Conservation (phyloP, 2,113 vertebrate genomes). For the Bos indicus region DNA sequence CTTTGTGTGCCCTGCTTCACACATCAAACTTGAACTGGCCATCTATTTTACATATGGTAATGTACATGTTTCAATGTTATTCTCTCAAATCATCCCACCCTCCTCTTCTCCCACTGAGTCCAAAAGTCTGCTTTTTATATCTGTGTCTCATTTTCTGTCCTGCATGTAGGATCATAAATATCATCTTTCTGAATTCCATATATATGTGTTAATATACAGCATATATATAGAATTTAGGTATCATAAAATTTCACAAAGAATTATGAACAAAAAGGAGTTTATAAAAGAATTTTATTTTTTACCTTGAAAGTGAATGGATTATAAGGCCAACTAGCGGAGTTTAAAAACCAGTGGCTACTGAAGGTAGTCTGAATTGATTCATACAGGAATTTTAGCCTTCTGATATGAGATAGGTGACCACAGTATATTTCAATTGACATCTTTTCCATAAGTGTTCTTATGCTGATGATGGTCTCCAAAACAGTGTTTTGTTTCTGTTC, state of each 20-base stretch:
- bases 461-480: not conserved
- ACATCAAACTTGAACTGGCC: not conserved
- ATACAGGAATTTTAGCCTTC: not conserved
- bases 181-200: not conserved
- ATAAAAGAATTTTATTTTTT: constrained; percentile 3
- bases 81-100: not conserved
- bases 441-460: not conserved
- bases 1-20: not conserved
- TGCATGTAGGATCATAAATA: not conserved
- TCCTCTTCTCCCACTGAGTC: not conserved
- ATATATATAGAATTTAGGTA: not conserved
- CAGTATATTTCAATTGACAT: not conserved
- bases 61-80: not conserved
- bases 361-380: not conserved
- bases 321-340: constrained; percentile 4
- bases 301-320: constrained; percentile 42
- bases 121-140: not conserved
- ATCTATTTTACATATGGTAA: not conserved
- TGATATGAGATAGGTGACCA: not conserved
- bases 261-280: not conserved
- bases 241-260: not conserved
- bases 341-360: constrained; percentile 33
- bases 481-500: not conserved
- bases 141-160: not conserved
- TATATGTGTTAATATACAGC: not conserved